Evolutionary conservation across 2,888 invertebrate species (phyloP).

Genomic region (Drosophila prostipennis): DNA sequence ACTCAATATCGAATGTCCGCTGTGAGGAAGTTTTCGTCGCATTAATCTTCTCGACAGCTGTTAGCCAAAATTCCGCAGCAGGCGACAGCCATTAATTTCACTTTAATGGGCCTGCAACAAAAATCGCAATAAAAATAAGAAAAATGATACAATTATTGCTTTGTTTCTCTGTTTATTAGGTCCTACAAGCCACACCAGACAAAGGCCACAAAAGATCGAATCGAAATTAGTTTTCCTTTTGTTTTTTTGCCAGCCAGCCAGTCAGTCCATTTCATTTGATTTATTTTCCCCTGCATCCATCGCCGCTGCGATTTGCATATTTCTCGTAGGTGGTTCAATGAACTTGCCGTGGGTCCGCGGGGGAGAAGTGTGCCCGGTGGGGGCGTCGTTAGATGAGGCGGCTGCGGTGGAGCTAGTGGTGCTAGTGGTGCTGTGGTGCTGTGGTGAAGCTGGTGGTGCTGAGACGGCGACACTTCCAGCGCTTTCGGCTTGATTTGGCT

Average conservation of each 20-base stretch:
- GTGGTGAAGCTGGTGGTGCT: slow-evolving; percentile 22
- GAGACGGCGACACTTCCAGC: slow-evolving; percentile 55
- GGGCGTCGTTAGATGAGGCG: slow-evolving; percentile 67
- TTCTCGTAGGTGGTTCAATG: slow-evolving; percentile 78
- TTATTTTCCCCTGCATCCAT: slow-evolving; percentile 58
- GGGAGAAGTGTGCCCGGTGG: slow-evolving; percentile 39
- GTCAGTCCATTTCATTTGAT: slow-evolving; percentile 42
- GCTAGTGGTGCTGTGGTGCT: slow-evolving; percentile 24
- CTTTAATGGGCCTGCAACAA: slow-evolving; percentile 52
- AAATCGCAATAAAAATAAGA: slow-evolving; percentile 18
- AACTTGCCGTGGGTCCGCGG: slow-evolving; percentile 58
- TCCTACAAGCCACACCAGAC: slow-evolving; percentile 44
- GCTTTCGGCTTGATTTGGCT: slow-evolving; percentile 44
- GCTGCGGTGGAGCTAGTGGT: slow-evolving; percentile 27
- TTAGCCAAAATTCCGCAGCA: slow-evolving; percentile 40
- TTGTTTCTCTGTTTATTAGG: slow-evolving; percentile 11
- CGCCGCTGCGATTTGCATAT: slow-evolving; percentile 70
- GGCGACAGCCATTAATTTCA: slow-evolving; percentile 65
- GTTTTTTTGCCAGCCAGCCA: slow-evolving; percentile 35
- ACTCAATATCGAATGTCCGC: slow-evolving; percentile 6
- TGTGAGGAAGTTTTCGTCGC: slow-evolving; percentile 38
- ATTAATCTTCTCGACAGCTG: slow-evolving; percentile 59
- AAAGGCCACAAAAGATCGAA: slow-evolving; percentile 64
- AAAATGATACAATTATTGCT: slow-evolving; percentile 28
- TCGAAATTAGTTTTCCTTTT: slow-evolving; percentile 68